Base-by-base conservation (phyloP, 1,140 invertebrate genomes). In the Rhagoletis zephyria region DNA sequence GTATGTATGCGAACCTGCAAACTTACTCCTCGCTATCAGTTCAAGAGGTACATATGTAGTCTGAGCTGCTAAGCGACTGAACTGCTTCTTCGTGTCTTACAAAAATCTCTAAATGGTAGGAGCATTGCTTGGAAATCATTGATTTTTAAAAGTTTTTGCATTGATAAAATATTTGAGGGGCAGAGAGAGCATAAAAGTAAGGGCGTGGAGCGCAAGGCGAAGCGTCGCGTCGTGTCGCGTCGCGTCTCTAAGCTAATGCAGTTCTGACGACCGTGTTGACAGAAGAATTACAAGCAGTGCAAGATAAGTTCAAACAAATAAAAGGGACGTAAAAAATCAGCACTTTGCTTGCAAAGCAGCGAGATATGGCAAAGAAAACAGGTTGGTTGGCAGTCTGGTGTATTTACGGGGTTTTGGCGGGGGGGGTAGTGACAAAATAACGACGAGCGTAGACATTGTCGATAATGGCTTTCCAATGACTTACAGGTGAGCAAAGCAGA, bases 201-300 rank as follows among this genome's bases (percentile, higher is more conserved):
- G 51, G 61, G 61, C 61, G n/a, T 14, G 1, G n/a, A 63, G 61
- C n/a, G 61, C 9, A 63, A 9, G 12, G 16, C 12, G 61, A 63
- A 4, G 6, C 42, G 12, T 74, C 45, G 30, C 30, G 30, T 30
- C 30, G 30, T 30, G 30, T 30, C 30, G 30, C 30, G 30, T 30
- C 30, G 30, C 30, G 30, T 30, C 30, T 30, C 45, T 16, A 74
- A 48, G 74, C 74, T 81, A 81, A 81, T 81, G 48, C 74, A 81
- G 74, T 81, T 77, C 48, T 81, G 74, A 81, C 48, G 48, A 56
- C 48, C 74, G 74, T 81, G 74, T 81, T 81, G 74, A 56, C 74
- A 59, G 10, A 30, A 30, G 74, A n/a, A 77, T 56, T 81, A 81
- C 74, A 81, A 81, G 48, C 74, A 81, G 42, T 5, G 51, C 10